Percentiles rank a stretch among this genome's conserved stretches.
Evolutionary conservation across 1,140 invertebrate species (phyloP).

Genomic region (Apolygus lucorum): DNA sequence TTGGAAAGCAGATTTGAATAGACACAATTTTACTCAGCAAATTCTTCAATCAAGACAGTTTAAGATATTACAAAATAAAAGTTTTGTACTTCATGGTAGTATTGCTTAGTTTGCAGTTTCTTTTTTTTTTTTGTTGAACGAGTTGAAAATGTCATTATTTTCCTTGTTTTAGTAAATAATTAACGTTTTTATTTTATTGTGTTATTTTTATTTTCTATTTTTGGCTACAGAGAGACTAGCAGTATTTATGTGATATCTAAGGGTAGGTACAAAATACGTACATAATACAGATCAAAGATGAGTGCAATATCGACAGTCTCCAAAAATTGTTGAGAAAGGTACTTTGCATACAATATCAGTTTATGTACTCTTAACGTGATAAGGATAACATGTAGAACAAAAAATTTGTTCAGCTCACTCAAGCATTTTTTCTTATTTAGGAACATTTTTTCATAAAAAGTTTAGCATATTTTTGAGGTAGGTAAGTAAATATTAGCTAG

Average conservation of each 20-base stretch:
- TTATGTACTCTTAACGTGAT: no score
- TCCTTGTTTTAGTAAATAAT: neutral
- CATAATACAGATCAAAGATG: neutral
- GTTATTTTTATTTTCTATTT: neutral
- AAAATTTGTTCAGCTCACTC: no score
- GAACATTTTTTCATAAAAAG: no score
- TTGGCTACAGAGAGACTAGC: neutral
- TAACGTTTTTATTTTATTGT: neutral
- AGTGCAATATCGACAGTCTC: neutral
- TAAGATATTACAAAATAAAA: no score
- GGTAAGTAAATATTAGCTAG: no score
- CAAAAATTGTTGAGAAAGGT: neutral
- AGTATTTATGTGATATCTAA: neutral
- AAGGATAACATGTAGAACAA: no score
- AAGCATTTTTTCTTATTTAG: no score
- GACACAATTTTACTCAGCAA: no score
- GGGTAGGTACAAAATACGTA: neutral
- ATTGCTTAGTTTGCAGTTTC: neutral
- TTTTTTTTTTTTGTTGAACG: neutral
- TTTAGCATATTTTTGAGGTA: no score
- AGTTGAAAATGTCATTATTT: neutral
- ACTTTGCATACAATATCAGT: no score
- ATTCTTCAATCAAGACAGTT: no score
- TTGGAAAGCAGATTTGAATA: no score
- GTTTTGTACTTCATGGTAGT: neutral